Evolutionary conservation across 2,888 invertebrate genomes (phyloP).

Genomic region (Julus scanicus): DNA sequence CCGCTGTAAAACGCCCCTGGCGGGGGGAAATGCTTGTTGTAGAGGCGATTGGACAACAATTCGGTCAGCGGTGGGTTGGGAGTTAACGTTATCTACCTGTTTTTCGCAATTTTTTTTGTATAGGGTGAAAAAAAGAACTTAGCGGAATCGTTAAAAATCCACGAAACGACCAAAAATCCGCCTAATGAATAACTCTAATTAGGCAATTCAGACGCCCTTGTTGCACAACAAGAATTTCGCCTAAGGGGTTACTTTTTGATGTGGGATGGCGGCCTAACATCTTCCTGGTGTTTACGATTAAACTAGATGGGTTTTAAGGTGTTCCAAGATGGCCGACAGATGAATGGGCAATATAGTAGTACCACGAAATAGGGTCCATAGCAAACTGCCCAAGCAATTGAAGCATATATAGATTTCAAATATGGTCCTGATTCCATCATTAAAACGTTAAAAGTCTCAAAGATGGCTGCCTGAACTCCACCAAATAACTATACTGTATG

Average conservation of each 20-base stretch:
- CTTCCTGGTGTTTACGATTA: not conserved
- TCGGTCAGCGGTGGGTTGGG: conserved; percentile 14
- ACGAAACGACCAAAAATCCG: not conserved
- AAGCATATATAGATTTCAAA: too few relatives aligned
- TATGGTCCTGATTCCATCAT: too few relatives aligned
- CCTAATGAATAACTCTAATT: not conserved
- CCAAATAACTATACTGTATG: too few relatives aligned
- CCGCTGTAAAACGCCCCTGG: conserved; percentile 18
- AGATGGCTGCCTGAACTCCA: too few relatives aligned
- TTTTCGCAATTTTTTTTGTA: not conserved
- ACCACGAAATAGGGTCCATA: too few relatives aligned
- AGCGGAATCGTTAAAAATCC: conserved; percentile 14
- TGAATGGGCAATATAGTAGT: too few relatives aligned
- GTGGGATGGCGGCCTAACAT: not conserved
- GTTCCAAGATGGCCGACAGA: not conserved
- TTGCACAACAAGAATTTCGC: not conserved
- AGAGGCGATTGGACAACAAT: not conserved
- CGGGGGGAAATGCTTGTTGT: not conserved
- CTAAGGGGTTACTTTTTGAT: not conserved
- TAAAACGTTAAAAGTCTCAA: too few relatives aligned
- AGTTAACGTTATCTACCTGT: not conserved
- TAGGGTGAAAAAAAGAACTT: not conserved
- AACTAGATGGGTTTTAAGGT: not conserved
- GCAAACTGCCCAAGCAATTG: too few relatives aligned
- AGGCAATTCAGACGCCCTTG: conserved; percentile 10